A percentile compares a stretch with the other conserved stretches of the same genome.
These are phyloP conservation scores for Drosophila asahinai DNA, from an alignment of 1,140 invertebrate species.

Conservation along the genomic window DNA sequence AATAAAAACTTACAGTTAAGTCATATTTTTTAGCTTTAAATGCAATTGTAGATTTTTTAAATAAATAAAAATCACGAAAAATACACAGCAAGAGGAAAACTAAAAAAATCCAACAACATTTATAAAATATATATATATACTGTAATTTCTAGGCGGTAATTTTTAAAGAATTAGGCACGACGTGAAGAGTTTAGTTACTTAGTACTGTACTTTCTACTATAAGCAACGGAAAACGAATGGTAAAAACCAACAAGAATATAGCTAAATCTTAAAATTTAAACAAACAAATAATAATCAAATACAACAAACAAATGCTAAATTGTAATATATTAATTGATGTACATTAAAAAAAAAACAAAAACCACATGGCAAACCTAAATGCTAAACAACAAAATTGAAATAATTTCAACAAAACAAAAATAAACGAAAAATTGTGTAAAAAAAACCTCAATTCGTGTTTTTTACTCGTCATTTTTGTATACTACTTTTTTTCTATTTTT, in stretches of 20 bases:
- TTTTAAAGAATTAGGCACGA: constrained; percentile 68
- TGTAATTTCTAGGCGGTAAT: constrained; percentile 76
- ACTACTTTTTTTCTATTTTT: constrained; percentile 21
- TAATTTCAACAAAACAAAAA: constrained; percentile 67
- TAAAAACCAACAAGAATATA: constrained; percentile 58
- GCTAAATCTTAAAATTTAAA: constrained; percentile 80
- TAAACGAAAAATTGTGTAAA: constrained; percentile 67
- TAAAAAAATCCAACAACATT: constrained; percentile 50
- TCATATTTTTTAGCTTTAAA: constrained; percentile 83
- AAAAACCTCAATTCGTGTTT: constrained; percentile 68
- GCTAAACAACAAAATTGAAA: constrained; percentile 54
- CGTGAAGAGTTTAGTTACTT: constrained; percentile 76
- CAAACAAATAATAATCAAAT: constrained; percentile 66
- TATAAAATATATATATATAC: constrained; percentile 60
- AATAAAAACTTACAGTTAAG: constrained; percentile 73
- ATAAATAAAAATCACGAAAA: constrained; percentile 56
- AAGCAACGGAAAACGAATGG: constrained; percentile 49
- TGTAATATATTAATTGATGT: constrained; percentile 79
- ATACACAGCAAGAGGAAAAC: constrained; percentile 35
- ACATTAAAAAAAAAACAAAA: constrained; percentile 51
- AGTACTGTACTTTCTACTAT: constrained; percentile 74
- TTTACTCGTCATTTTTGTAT: constrained; percentile 53
- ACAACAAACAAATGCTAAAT: constrained; percentile 61
- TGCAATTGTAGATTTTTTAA: constrained; percentile 84
- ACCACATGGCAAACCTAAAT: constrained; percentile 27